Percentiles rank a stretch among this genome's conserved stretches.
These are phyloP conservation scores for Tuberolachnus salignus DNA, from an alignment of 2,888 invertebrate species.

Conservation along the genomic window DNA sequence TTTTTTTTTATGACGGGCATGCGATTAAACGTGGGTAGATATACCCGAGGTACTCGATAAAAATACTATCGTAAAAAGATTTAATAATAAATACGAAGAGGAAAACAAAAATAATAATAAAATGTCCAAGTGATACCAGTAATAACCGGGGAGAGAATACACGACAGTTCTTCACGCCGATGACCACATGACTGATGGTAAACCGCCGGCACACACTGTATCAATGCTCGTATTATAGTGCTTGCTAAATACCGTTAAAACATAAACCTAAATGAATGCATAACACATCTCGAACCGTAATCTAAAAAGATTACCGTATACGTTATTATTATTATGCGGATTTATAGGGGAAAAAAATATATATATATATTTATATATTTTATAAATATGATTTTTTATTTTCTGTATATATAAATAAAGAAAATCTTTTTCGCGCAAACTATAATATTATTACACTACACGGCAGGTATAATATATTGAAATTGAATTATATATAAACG, in stretches of 20 bases:
- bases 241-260: background rate
- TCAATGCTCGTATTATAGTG: background rate
- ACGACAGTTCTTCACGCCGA: conserved; percentile 42
- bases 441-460: too few species aligned
- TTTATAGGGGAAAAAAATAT: too few species aligned
- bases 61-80: background rate
- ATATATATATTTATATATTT: too few species aligned
- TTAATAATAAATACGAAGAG: background rate
- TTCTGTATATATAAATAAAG: too few species aligned
- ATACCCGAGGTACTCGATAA: too few species aligned
- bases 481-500: too few species aligned
- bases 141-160: conserved; percentile 10
- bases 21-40: too few species aligned
- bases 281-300: conserved; percentile 6
- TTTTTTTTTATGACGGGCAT: too few species aligned
- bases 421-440: too few species aligned
- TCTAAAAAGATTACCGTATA: background rate
- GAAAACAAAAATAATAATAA: background rate
- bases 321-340: too few species aligned
- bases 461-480: too few species aligned
- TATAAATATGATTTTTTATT: too few species aligned
- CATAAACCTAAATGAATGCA: conserved; percentile 5
- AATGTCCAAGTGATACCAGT: background rate
- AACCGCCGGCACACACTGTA: conserved; percentile 3
- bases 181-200: conserved; percentile 51